Base-by-base conservation (phyloP, 1,140 invertebrate genomes). In the Dreissena rostriformis region DNA sequence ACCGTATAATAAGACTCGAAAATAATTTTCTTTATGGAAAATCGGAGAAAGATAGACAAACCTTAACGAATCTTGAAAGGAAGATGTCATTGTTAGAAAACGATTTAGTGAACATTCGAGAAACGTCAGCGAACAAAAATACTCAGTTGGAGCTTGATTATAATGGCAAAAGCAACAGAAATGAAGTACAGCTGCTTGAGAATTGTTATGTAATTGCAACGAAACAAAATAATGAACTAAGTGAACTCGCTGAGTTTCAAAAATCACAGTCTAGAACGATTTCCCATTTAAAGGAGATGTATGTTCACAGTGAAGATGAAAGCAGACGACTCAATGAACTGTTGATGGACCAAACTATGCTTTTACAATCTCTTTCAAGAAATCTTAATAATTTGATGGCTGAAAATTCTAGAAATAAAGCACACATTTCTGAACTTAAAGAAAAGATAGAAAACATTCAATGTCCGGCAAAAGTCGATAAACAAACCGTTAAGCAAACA, bases 61-160 rank as follows among this genome's bases (percentile, higher is more conserved):
- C 86, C 10, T 86, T 92, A 53, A 83, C 87, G 12, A 87, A 82
- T 39, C 80, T 93, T n/a, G 92, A 93, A 85, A 92, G 91, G 80
- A 87, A 90, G 29, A 89, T 93, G 29, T 76, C 92, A 12, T 89
- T 82, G 77, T 81, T 93, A 12, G 91, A 93, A 82, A 93, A 92
- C 76, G 88, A 90, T 63, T 71, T 93, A 1, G 68, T 92, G 61
- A 39, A 39, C 39, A 39, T 39, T 39, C 39, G 39, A 39, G 39
- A 39, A 2, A 39, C 8, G 39, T 39, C 39, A 39, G 39, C 39
- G 39, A 39, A 8, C 39, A 39, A 39, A 39, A 2, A 39, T 2
- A 39, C 39, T 5, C 39, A 39, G 39, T 39, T 39, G 8, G 39
- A 39, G 39, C 39, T 39, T 39, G 39, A 39, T 39, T 39, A 39